These are phyloP conservation scores for Sitobion miscanthi DNA, from an alignment of 1,140 invertebrate genomes.

Conservation along the genomic window DNA sequence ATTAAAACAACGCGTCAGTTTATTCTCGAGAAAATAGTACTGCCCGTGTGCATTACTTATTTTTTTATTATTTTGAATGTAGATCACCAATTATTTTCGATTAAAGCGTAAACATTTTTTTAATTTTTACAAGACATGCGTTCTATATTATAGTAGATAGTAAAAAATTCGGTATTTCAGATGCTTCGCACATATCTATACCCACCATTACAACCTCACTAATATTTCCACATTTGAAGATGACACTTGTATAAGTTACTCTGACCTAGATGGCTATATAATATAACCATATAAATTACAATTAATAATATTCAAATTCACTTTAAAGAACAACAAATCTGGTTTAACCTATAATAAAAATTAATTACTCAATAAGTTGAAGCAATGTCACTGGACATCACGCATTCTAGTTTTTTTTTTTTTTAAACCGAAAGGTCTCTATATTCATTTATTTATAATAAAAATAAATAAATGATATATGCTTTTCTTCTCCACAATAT, in stretches of 20 bases:
- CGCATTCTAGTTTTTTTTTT: too few species aligned
- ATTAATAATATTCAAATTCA: too few species aligned
- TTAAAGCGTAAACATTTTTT: neutral
- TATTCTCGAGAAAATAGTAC: neutral
- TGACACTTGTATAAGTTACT: neutral
- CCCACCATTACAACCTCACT: neutral
- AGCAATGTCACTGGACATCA: neutral
- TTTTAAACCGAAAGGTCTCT: too few species aligned
- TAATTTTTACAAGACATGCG: neutral
- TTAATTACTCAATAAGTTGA: too few species aligned
- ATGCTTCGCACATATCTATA: neutral
- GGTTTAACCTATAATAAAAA: too few species aligned
- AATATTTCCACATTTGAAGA: neutral
- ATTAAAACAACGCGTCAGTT: neutral
- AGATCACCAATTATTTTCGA: neutral
- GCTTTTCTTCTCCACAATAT: too few species aligned
- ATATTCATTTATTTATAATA: too few species aligned
- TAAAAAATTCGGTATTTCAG: neutral
- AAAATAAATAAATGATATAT: too few species aligned
- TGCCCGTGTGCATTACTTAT: neutral
- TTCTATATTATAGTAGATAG: neutral
- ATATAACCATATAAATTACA: neutral
- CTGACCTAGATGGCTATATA: neutral
- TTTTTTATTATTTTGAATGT: neutral
- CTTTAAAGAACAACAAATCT: too few species aligned